A percentile compares a stretch with the other conserved stretches of the same genome.
phyloP scores from a whole-genome alignment of 2,797 vertebrate genomes.

The Hoplostethus atlanticus region DNA sequence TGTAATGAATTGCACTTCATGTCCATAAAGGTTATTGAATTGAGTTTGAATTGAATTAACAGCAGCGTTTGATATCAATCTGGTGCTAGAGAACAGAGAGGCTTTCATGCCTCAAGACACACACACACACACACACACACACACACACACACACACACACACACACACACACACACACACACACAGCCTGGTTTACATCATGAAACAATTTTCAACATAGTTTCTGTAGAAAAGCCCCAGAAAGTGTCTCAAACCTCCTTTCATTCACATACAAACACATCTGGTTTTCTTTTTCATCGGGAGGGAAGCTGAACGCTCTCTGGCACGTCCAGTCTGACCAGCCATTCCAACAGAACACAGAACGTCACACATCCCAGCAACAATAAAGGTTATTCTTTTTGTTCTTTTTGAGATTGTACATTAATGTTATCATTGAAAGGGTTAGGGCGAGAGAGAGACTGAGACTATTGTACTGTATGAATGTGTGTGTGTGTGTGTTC shows the following conservation, averaged over 20 bases:
- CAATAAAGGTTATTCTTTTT: conserved; percentile 22
- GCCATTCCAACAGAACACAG: not conserved
- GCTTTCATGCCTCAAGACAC: conserved; percentile 57
- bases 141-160: conserved; percentile 16
- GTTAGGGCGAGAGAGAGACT: no score
- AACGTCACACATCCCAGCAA: conserved; percentile 27
- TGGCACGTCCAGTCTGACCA: conserved; percentile 33
- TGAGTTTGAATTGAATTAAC: conserved; percentile 49
- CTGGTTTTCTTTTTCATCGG: conserved; percentile 59
- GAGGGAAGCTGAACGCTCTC: conserved; percentile 55
- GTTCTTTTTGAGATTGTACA: conserved; percentile 21
- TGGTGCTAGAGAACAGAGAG: conserved; percentile 54
- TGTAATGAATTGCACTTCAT: conserved; percentile 48
- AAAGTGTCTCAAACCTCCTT: conserved; percentile 49
- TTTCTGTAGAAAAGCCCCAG: conserved; percentile 46
- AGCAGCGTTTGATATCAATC: conserved; percentile 36
- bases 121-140: conserved; percentile 6
- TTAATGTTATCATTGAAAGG: conserved; percentile 4
- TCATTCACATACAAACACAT: conserved; percentile 60
- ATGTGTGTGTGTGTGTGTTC: conserved; percentile 9
- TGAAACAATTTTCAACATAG: conserved; percentile 72
- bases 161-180: conserved; percentile 11
- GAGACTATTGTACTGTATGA: not conserved
- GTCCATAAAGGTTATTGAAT: conserved; percentile 40
- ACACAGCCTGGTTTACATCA: conserved; percentile 49